Conservation (phyloP, 2,113 vertebrate species). For the Excalfactoria chinensis region DNA sequence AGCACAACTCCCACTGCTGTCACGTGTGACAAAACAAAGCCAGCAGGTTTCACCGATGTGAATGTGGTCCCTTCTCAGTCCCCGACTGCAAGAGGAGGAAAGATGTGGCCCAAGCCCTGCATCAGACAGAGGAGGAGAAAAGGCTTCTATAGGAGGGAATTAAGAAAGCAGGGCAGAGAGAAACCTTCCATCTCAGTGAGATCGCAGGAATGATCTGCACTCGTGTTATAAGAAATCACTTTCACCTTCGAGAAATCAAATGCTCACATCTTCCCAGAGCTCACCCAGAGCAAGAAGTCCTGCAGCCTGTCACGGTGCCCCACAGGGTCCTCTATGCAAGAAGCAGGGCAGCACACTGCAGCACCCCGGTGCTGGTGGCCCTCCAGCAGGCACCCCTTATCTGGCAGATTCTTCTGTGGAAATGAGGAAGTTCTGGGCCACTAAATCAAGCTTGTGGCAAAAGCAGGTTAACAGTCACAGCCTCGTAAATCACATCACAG, state of each 20-base stretch:
- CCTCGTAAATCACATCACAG: background rate
- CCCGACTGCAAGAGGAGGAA: background rate
- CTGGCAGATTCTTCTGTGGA: background rate
- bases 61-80: background rate
- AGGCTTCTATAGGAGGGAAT: background rate
- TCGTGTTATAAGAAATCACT: background rate
- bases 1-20: conserved; percentile 26
- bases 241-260: conserved; percentile 56
- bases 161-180: background rate
- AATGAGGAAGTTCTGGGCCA: background rate
- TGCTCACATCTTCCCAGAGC: background rate
- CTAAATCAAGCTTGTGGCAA: conserved; percentile 22
- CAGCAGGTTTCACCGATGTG: background rate
- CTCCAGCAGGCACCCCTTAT: background rate
- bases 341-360: background rate
- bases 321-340: background rate
- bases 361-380: background rate
- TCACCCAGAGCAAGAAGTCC: background rate
- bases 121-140: background rate
- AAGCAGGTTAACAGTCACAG: background rate
- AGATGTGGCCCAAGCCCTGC: background rate
- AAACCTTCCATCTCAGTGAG: background rate
- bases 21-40: background rate
- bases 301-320: background rate
- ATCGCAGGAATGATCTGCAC: background rate